phyloP scores from a whole-genome alignment of 2,113 vertebrate genomes.

The Terrapene triunguis region DNA sequence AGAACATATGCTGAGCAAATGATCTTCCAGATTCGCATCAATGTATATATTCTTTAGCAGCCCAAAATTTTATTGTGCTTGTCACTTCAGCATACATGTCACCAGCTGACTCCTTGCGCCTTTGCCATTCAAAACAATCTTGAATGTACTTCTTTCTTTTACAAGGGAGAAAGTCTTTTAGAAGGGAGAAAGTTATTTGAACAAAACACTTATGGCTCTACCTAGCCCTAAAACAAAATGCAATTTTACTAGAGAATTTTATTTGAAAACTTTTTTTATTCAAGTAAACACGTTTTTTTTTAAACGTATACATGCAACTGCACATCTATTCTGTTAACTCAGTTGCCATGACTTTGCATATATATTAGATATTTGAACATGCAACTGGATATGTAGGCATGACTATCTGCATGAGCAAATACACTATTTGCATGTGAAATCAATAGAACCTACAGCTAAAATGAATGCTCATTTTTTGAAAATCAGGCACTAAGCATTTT shows the following conservation, averaged over 20 bases:
- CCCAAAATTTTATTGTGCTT: background rate
- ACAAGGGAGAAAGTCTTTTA: background rate
- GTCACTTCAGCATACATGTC: background rate
- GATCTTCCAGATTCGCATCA: background rate
- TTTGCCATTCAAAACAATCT: background rate
- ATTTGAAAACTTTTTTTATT: background rate
- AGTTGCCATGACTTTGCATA: background rate
- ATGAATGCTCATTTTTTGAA: background rate
- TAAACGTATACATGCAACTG: background rate
- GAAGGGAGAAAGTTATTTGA: background rate
- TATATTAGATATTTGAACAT: background rate
- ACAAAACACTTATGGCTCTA: background rate
- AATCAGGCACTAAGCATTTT: background rate
- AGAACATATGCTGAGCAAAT: background rate
- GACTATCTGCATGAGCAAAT: background rate
- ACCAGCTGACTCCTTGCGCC: background rate
- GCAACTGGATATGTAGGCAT: background rate
- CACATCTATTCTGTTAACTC: background rate
- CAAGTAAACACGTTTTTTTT: background rate
- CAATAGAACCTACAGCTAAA: background rate
- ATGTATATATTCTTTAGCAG: background rate
- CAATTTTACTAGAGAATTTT: background rate
- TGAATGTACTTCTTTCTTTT: background rate
- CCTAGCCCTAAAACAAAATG: background rate
- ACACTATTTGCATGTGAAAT: background rate